Base-by-base conservation (phyloP, 1,140 invertebrate genomes). In the Mya arenaria region DNA sequence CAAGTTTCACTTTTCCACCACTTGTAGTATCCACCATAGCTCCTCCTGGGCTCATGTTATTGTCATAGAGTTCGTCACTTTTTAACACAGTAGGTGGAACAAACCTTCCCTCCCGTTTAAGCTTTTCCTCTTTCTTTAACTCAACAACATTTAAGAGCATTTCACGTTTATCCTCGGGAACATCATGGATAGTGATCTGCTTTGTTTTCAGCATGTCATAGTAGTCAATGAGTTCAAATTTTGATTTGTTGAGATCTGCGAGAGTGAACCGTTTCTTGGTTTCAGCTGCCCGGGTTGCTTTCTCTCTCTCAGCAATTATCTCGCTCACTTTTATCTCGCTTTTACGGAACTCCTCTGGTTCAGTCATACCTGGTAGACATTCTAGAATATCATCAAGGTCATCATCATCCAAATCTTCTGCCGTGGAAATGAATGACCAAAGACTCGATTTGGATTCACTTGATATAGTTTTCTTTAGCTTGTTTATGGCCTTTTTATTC, bases 221-320 rank as follows among this genome's bases (percentile, higher is more conserved):
- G 68, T 87, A 87, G 56, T 87, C 86, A 39, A 87, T 82, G n/a
- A 87, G 66, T 56, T 87, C 86, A 87, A 87, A 87, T 30, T 68
- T 79, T 4, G 77, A 77, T 66, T 75, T 81, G 58, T 72, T 68
- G 72, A 84, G 23, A 63, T 85, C 25, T n/a, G 44, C 48, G 36
- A 69, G 56, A 30, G 25, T 44, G 41, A 82, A 82, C 28, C 36
- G 44, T 39, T 82, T 65, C 37, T 30, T 66, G 1, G 30, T 17
- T 19, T 71, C 25, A 32, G 39, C 56, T 17, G 37, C 81, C 15
- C 60, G 30, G 1, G 28, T 19, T 15, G 58, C 73, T 41, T 85
- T 78, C 1, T 85, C 84, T 39, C 82, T 52, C 25, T 83, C 71
- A 0, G 34, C 56, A 56, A 85, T 72, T 30, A 84, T 84, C 39